Base-by-base conservation (phyloP, 2,888 invertebrate genomes). In the Allolobophora icterica region DNA sequence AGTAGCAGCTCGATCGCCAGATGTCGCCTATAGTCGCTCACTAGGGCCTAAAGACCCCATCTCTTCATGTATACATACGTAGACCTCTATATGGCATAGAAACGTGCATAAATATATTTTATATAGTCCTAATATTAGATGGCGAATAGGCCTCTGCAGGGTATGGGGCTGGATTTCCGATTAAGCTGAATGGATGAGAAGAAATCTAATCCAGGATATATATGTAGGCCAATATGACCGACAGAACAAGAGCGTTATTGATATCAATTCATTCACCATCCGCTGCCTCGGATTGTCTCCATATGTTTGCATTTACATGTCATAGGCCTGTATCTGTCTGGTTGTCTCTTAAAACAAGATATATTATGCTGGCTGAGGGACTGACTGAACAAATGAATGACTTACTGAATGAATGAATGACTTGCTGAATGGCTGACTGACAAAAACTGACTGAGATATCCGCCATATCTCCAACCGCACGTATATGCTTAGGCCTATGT, bases 371-470 rank as follows among this genome's bases (percentile, higher is more conserved):
- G n/a, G n/a, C 21, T 91, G 89, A 91, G 45, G 91, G 90, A 91
- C 91, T 89, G 91, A 91, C 91, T 90, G 92, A 92, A 91, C 84
- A 91, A 89, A 45, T 91, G 71, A 89, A 45, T 91, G 89, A 89
- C 89, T 91, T 15, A 89, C 89, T 89, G 58, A 89, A 45, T 89
- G 58, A 89, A 45, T 91, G 89, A 45, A 45, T 91, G 89, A 89
- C 52, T 91, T 58, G 45, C 34, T 89, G 89, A 89, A 45, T 89
- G 89, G 45, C 89, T 91, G 90, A 84, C 34, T 35, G 34, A 33
- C 24, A n/a, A n/a, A n/a, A n/a, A n/a, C n/a, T n/a, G n/a, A n/a
- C n/a, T n/a, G n/a, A n/a, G n/a, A n/a, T n/a, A n/a, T n/a, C n/a
- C n/a, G n/a, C n/a, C n/a, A n/a, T n/a, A n/a, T n/a, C n/a, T n/a